Conservation (phyloP, 2,113 vertebrate genomes). For the Mus spicilegus region DNA sequence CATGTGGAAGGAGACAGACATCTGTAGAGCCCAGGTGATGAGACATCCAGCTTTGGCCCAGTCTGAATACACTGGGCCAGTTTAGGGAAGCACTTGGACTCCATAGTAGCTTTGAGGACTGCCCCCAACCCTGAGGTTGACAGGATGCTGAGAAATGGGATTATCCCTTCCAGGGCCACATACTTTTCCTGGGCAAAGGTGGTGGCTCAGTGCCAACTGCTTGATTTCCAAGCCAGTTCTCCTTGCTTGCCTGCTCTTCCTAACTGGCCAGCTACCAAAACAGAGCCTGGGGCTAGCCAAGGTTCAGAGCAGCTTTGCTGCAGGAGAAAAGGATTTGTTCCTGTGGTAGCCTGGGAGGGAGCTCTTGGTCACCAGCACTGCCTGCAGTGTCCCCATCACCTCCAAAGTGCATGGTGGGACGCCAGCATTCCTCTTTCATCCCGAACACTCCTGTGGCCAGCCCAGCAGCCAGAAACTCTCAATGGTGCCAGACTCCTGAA, state of each 20-base stretch:
- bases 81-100: constrained; percentile 55
- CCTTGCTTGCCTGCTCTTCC: neutral
- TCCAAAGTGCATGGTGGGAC: neutral
- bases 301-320: constrained; percentile 4
- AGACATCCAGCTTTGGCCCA: neutral
- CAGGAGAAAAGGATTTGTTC: constrained; percentile 34
- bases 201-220: constrained; percentile 8
- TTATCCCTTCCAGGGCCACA: constrained; percentile 30
- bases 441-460: neutral
- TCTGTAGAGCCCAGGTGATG: neutral
- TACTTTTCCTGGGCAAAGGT: constrained; percentile 35
- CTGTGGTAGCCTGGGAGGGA: constrained; percentile 7
- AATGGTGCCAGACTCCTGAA: neutral
- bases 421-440: neutral
- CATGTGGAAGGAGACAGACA: neutral
- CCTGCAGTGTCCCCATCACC: neutral
- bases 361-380: neutral
- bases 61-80: neutral
- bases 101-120: constrained; percentile 14
- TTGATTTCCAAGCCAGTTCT: constrained; percentile 46
- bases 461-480: neutral
- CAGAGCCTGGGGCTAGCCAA: neutral
- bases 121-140: neutral
- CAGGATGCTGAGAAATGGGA: constrained; percentile 54
- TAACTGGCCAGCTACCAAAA: neutral